Base-by-base conservation (phyloP, 2,797 vertebrate species). In the Xerus rutilus region DNA sequence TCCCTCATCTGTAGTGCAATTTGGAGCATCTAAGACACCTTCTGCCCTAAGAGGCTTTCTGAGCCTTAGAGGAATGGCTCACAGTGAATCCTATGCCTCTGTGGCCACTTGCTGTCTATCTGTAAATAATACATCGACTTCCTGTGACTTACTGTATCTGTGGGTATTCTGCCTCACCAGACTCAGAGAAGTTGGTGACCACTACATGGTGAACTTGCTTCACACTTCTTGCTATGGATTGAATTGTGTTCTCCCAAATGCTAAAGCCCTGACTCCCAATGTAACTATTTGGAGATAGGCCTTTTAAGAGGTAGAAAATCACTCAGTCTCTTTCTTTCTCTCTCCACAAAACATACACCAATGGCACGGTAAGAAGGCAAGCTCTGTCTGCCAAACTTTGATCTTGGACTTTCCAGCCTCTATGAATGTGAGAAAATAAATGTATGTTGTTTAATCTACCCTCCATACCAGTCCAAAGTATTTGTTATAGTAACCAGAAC, bases 351-450 rank as follows among this genome's bases (percentile, higher is more conserved):
- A 32, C 1, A 18, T 12, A 45, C 9, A 30, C 11, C 2, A 30
- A 79, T 17, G 30, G 84, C 23, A 70, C 13, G 72, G 20, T 6
- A 12, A 81, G 35, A 87, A 92, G 52, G 20, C 25, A 45, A 15
- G 30, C 0, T 7, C 35, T 89, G 49, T 32, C n/a, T 67, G 28
- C 10, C 28, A 73, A 79, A 73, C 25, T 65, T 94, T 90, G 32
- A 65, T 79, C 30, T 87, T 95, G 59, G 59, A 92, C 52, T 79
- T 54, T 23, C 35, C 3, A 90, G 35, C 11, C 52, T 96, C 45
- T 49, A 86, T 2, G 32, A 89, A 76, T 85, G 8, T 76, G 52
- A 93, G 65, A 92, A 92, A 96, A 65, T 86, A 83, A 45, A 43
- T 45, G n/a, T 49, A 59, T 92, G 54, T 82, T 64, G 8, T 85